These are phyloP conservation scores for Chrosomus eos DNA, from an alignment of 2,797 vertebrate genomes.

Conservation along the genomic window DNA sequence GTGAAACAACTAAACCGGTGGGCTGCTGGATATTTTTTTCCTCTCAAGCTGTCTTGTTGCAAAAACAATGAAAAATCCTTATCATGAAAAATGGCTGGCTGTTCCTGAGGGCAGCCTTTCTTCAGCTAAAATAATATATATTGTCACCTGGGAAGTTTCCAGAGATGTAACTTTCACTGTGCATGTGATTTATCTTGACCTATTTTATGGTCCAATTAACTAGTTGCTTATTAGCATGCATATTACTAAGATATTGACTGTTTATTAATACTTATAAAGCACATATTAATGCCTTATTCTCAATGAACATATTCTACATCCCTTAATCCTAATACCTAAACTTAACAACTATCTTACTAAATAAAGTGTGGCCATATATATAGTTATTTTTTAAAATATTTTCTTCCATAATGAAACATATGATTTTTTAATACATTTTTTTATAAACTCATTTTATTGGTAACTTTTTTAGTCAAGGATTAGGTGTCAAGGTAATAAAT, in stretches of 20 bases:
- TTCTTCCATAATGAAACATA: neutral
- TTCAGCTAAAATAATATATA: slow-evolving; percentile 54
- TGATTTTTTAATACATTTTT: neutral
- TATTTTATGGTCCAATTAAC: neutral
- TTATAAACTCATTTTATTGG: neutral
- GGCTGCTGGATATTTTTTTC: slow-evolving; percentile 55
- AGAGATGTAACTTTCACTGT: neutral
- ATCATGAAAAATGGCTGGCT: slow-evolving; percentile 57
- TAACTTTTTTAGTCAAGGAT: neutral
- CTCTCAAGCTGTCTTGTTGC: slow-evolving; percentile 61
- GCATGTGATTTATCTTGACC: neutral
- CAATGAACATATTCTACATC: too few species aligned
- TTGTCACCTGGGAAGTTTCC: slow-evolving; percentile 2
- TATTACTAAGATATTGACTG: too few species aligned
- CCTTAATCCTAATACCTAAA: too few species aligned
- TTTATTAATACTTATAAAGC: too few species aligned
- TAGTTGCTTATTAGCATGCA: too few species aligned
- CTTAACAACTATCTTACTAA: too few species aligned
- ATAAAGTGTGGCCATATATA: too few species aligned
- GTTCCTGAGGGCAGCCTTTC: slow-evolving; percentile 17
- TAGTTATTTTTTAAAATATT: neutral
- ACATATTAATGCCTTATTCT: too few species aligned
- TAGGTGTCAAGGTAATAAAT: neutral
- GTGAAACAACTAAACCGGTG: slow-evolving; percentile 57
- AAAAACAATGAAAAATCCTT: slow-evolving; percentile 70